These are phyloP conservation scores for Scalopus aquaticus DNA, from an alignment of 2,113 vertebrate genomes.

Conservation along the genomic window DNA sequence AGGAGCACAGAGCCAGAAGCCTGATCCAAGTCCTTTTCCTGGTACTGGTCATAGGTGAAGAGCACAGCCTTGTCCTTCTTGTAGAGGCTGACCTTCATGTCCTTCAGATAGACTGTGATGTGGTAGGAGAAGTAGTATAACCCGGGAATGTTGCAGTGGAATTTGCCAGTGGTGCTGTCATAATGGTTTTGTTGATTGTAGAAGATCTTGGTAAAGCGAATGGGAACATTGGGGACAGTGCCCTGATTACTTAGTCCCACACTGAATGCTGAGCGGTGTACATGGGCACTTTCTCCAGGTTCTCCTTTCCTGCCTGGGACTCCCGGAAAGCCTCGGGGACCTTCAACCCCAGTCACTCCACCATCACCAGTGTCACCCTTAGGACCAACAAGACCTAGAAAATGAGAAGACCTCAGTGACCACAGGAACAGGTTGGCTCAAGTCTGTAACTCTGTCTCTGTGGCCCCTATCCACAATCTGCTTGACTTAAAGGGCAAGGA, in stretches of 20 bases:
- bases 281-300: conserved; percentile 83
- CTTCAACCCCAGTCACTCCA: conserved; percentile 80
- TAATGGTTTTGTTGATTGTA: conserved; percentile 91
- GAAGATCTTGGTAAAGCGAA: conserved; percentile 90
- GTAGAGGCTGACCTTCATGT: conserved; percentile 88
- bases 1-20: conserved; percentile 87
- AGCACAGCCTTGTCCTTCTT: conserved; percentile 86
- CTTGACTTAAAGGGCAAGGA: not conserved
- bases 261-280: conserved; percentile 89
- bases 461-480: not conserved
- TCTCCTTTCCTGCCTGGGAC: conserved; percentile 84
- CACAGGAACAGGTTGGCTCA: not conserved
- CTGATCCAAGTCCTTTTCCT: conserved; percentile 87
- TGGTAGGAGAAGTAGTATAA: conserved; percentile 90
- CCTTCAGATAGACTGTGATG: conserved; percentile 87
- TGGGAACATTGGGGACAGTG: conserved; percentile 85
- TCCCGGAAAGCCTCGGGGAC: conserved; percentile 84
- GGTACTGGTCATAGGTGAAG: conserved; percentile 90
- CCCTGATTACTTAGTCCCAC: conserved; percentile 82
- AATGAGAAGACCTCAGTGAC: conserved; percentile 49
- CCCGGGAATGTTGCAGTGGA: conserved; percentile 86
- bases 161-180: conserved; percentile 88
- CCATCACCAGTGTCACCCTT: conserved; percentile 82
- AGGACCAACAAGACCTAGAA: conserved; percentile 83
- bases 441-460: not conserved